Conservation (phyloP, 2,113 vertebrate genomes). For the Cyprinus carpio region DNA sequence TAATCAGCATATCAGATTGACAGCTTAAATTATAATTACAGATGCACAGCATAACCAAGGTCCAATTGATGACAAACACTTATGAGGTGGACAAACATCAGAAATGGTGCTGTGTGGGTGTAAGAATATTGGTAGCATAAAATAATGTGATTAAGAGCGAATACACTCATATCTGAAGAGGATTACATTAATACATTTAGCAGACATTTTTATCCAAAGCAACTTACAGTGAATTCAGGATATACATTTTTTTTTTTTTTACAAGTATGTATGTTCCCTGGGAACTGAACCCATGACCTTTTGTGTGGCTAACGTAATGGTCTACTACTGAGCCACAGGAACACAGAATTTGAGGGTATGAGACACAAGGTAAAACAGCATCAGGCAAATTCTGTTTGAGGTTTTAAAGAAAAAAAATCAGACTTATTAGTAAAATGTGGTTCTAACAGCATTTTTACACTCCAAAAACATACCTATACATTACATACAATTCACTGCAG, state of each 20-base stretch:
- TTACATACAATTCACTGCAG: too few species aligned
- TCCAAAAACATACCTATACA: background rate
- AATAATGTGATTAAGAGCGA: background rate
- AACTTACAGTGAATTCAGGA: too few species aligned
- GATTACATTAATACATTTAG: too few species aligned
- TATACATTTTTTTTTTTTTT: too few species aligned
- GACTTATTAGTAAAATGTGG: background rate
- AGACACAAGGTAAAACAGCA: background rate
- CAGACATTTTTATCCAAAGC: too few species aligned
- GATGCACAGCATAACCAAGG: slow-evolving; percentile 12
- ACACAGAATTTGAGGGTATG: too few species aligned
- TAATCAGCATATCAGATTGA: slow-evolving; percentile 26
- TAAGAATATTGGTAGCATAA: slow-evolving; percentile 1
- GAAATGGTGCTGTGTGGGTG: slow-evolving; percentile 1
- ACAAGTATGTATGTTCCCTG: too few species aligned
- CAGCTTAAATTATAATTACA: slow-evolving; percentile 7
- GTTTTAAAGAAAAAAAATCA: background rate
- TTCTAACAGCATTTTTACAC: background rate
- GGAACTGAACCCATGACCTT: too few species aligned
- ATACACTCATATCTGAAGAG: background rate
- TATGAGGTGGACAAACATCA: slow-evolving; percentile 11
- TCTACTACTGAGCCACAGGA: too few species aligned
- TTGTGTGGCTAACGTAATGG: too few species aligned
- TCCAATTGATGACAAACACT: slow-evolving; percentile 5
- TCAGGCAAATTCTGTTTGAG: background rate